These are phyloP conservation scores for Apostichopus japonicus DNA, from an alignment of 35 echinoderm and acorn worm genomes.

Conservation along the genomic window DNA sequence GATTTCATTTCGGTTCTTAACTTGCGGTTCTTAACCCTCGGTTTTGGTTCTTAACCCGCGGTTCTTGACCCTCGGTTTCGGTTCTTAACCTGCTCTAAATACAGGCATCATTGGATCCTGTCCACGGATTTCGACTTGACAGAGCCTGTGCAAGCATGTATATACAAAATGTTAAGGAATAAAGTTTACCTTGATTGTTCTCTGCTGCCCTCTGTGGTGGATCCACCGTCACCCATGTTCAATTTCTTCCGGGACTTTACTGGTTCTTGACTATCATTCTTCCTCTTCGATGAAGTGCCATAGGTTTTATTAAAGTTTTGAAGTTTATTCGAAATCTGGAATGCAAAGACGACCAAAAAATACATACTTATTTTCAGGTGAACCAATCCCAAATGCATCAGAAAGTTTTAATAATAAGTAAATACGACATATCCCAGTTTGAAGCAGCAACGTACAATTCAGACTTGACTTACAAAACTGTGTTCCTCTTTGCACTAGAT, in stretches of 20 bases:
- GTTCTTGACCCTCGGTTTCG: too few relatives aligned
- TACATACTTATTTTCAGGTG: not conserved
- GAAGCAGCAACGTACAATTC: not conserved
- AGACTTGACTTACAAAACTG: too few relatives aligned
- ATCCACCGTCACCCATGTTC: conserved; percentile 5
- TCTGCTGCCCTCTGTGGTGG: not conserved
- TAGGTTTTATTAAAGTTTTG: not conserved
- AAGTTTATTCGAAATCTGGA: conserved; percentile 10
- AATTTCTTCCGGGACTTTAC: conserved; percentile 20
- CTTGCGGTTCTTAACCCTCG: too few relatives aligned
- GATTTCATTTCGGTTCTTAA: too few relatives aligned
- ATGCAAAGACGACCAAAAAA: not conserved
- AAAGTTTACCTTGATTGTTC: not conserved
- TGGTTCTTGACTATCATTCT: not conserved
- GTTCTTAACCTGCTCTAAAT: too few relatives aligned
- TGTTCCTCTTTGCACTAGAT: too few relatives aligned
- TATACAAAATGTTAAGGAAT: too few relatives aligned
- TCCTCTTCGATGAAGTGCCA: conserved; percentile 4
- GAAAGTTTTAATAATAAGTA: not conserved
- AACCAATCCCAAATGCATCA: not conserved
- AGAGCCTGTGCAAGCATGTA: too few relatives aligned
- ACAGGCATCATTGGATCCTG: too few relatives aligned
- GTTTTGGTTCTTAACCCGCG: too few relatives aligned
- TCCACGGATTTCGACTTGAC: too few relatives aligned
- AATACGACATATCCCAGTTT: not conserved